Conservation (phyloP, 2,113 vertebrate species). For the Apeltes quadracus region DNA sequence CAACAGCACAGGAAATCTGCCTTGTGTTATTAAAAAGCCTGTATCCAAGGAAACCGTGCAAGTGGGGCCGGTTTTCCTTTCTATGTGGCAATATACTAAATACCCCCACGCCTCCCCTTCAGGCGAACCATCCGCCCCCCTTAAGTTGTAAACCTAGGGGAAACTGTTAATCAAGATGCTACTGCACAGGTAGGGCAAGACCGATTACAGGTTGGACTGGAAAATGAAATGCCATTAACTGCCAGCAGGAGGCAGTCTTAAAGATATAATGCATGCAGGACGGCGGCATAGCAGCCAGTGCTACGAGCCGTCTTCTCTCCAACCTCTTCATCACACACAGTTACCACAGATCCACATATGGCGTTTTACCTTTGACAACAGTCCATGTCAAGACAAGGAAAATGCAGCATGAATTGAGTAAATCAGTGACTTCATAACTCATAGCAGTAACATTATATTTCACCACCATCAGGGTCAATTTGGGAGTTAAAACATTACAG, state of each 20-base stretch:
- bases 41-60: background rate
- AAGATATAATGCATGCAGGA: background rate
- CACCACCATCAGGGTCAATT: background rate
- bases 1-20: background rate
- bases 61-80: background rate
- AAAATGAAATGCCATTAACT: background rate
- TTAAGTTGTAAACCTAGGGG: no score
- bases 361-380: background rate
- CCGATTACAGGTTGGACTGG: background rate
- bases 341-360: background rate
- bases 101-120: no score
- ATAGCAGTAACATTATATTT: background rate
- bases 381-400: background rate
- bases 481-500: background rate
- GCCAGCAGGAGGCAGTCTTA: slow-evolving; percentile 28
- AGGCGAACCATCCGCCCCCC: no score
- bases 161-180: background rate
- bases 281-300: background rate
- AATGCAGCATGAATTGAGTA: background rate
- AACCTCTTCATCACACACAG: background rate
- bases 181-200: background rate
- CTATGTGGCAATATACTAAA: no score
- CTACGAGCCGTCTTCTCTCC: background rate
- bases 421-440: background rate
- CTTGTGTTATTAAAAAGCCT: background rate